Evolutionary conservation across 2,113 vertebrate genomes (phyloP).

Genomic region (Sclerurus mexicanus): DNA sequence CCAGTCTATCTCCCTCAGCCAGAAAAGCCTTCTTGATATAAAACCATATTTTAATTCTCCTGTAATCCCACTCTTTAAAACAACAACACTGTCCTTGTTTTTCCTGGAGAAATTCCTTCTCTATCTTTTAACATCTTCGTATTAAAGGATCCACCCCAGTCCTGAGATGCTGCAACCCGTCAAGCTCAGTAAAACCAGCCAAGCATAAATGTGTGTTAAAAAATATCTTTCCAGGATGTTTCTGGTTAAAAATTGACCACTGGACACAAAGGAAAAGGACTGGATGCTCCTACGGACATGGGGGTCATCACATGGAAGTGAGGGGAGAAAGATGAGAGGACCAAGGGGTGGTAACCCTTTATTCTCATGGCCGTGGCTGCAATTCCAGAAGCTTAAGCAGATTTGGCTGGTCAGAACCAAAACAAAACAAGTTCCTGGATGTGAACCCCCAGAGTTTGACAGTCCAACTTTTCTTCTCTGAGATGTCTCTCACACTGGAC

Average conservation of each 20-base stretch:
- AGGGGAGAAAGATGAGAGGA: not conserved
- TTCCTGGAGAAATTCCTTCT: not conserved
- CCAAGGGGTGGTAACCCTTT: not conserved
- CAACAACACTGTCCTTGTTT: not conserved
- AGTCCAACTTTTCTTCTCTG: not conserved
- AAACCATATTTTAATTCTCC: not conserved
- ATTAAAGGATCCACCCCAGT: not conserved
- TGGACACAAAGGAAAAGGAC: not conserved
- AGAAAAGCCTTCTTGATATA: not conserved
- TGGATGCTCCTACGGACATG: not conserved
- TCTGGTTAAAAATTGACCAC: not conserved
- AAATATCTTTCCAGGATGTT: not conserved
- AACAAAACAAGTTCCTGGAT: not conserved
- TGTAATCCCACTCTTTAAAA: not conserved
- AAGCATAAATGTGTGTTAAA: not conserved
- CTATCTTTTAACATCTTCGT: not conserved
- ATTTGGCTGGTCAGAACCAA: not conserved
- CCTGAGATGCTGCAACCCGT: not conserved
- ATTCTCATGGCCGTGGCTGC: not conserved
- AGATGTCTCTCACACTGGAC: not conserved
- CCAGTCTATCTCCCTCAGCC: not conserved
- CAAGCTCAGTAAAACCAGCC: not conserved
- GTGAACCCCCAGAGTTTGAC: not conserved
- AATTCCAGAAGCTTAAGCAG: not conserved
- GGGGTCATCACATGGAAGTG: not conserved